Evolutionary conservation across 2,797 vertebrate genomes (phyloP), one percentile per base, ranked within the genome.

Genomic region (Vespertilio murinus): DNA sequence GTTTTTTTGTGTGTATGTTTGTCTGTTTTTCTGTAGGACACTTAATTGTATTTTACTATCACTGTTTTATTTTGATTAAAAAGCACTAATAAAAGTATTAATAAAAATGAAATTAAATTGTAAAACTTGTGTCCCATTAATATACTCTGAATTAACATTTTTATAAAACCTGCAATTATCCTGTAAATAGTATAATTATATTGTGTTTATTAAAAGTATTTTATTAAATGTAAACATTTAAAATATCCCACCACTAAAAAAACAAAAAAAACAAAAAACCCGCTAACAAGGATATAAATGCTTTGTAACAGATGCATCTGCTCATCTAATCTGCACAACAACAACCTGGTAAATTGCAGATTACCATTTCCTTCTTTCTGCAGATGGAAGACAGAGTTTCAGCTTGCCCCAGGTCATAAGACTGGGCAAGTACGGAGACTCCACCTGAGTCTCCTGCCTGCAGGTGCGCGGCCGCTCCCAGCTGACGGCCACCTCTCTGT

Each of bases 31-130:
- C 67, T 89, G 45, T 54, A 69, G 56, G 49, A 74, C 5, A 82
- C 42, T 79, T 40, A 89, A 83, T 47, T 88, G 38, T 56, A 94
- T 80, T 91, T 93, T 92, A 45, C 61, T 59, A 77, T 22, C 56
- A 85, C 38, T 49, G 30, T 45, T 96, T 94, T 90, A 89, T 73
- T 94, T 92, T 69, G 59, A 91, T 94, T 91, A 80, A 91, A 91
- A 96, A 35, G 28, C 71, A 95, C 83, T 87, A 93, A 92, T 91
- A 88, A 87, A 96, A 45, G 35, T 79, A 94, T 84, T 91, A 94
- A 92, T 86, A 88, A 89, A 95, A 93, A 90, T 90, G 52, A 90
- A 96, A 40, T 22, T 86, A 92, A 92, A 92, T 93, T 96, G 65
- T 81, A 82, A 94, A 81, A 75, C 33, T n/a, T 83, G 18, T 71